Evolutionary conservation across 2,888 invertebrate genomes (phyloP), one percentile per base, ranked within the genome.

Genomic region (Oscheius sp.): DNA sequence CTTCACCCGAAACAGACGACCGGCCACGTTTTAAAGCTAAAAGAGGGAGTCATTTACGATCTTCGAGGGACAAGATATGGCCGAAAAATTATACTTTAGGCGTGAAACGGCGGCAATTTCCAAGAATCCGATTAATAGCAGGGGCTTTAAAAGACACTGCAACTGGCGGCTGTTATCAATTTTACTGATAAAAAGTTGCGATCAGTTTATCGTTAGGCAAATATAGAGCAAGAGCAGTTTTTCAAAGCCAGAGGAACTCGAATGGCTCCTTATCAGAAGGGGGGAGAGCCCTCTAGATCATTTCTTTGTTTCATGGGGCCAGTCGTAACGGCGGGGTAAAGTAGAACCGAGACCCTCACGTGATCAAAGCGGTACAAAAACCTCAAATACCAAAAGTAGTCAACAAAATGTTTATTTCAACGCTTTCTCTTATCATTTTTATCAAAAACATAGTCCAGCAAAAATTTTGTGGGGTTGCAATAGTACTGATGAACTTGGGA

Each of bases 171-270:
- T 49, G 27, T 66, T 52, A 49, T 66, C 52, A 52, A 52, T 18
- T 18, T 29, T 27, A 29, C 18, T 52, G 66, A 66, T 66, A 66
- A 66, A 66, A 35, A 35, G 52, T 66, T 66, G 49, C 66, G 66
- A 66, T 49, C 52, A 52, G 23, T 52, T 66, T 66, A 66, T 66
- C 66, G 35, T 25, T 66, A 29, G 27, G 29, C 66, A 66, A 66
- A 66, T 52, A 66, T n/a, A 2, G 29, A 49, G 52, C 12, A 66
- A 66, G 66, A 66, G 49, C 66, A 66, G 61, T 61, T 61, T 35
- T n/a, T n/a, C n/a, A 21, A 61, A 18, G 21, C 12, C 61, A 21
- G 43, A 18, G 61, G 61, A 61, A 61, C 61, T 61, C 61, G 18
- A 61, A 18, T 43, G 43, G 35, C 9, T 9, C 23, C 43, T 61